Percentiles rank a stretch among this genome's conserved stretches.
These are phyloP conservation scores for Leptobrachium ailaonicum DNA, from an alignment of 2,113 vertebrate genomes.

Conservation along the genomic window DNA sequence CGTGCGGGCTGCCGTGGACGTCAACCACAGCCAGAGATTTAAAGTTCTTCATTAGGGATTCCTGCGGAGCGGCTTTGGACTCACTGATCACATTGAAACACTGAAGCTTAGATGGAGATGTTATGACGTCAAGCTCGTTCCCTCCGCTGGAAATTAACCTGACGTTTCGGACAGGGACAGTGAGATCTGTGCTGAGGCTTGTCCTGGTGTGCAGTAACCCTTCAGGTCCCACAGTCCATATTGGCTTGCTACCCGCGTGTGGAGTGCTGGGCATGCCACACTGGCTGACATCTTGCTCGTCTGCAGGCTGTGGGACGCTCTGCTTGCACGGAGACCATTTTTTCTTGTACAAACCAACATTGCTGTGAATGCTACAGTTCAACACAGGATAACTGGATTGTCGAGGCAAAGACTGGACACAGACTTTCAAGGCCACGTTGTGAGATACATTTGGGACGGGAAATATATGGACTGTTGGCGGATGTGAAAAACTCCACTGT, in stretches of 20 bases:
- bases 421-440: constrained; percentile 93
- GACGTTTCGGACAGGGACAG: constrained; percentile 72
- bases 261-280: constrained; percentile 67
- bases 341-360: constrained; percentile 78
- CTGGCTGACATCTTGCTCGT: constrained; percentile 58
- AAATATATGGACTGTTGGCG: constrained; percentile 91
- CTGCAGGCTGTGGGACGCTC: constrained; percentile 55
- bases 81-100: constrained; percentile 68
- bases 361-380: constrained; percentile 93
- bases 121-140: constrained; percentile 67
- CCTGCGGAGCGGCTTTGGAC: constrained; percentile 65
- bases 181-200: constrained; percentile 66
- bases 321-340: constrained; percentile 61
- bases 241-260: constrained; percentile 70
- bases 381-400: constrained; percentile 92
- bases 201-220: constrained; percentile 61
- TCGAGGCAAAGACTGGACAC: constrained; percentile 92
- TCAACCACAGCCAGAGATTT: constrained; percentile 83
- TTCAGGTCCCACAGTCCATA: constrained; percentile 68
- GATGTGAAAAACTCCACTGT: constrained; percentile 91
- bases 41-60: constrained; percentile 74
- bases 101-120: constrained; percentile 65
- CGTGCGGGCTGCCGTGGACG: constrained; percentile 64
- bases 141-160: constrained; percentile 73
- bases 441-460: constrained; percentile 94